Evolutionary conservation across 2,113 vertebrate species (phyloP).

Genomic region (Gopherus evgoodei): DNA sequence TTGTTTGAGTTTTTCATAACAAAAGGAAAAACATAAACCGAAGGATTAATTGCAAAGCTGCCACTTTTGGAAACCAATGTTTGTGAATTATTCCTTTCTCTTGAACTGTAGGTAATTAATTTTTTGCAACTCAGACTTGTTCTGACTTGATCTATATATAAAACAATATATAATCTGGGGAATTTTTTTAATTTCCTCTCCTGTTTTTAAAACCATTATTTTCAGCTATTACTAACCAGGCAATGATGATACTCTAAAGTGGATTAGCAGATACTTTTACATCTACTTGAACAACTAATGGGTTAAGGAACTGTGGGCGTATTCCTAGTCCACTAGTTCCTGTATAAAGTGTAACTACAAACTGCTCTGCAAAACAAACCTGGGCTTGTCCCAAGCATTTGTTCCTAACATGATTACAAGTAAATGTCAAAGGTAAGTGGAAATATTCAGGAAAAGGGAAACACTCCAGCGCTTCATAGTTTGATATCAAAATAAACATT

Average conservation of each 20-base stretch:
- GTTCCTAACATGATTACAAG: background rate
- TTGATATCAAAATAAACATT: constrained; percentile 1
- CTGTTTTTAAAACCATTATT: background rate
- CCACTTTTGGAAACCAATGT: background rate
- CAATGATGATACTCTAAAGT: background rate
- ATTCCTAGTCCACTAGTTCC: background rate
- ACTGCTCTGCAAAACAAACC: constrained; percentile 43
- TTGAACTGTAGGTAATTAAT: background rate
- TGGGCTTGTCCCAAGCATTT: constrained; percentile 11
- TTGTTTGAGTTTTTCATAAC: background rate
- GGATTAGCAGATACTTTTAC: background rate
- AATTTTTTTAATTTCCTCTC: background rate
- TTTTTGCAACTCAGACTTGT: background rate
- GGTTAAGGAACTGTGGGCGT: constrained; percentile 23
- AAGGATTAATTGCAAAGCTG: background rate
- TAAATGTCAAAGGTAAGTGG: constrained; percentile 14
- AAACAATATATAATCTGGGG: background rate
- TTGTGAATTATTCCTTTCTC: background rate
- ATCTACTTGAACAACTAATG: background rate
- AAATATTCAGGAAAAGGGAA: background rate
- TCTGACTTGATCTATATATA: background rate
- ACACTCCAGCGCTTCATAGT: background rate
- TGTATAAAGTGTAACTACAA: constrained; percentile 10
- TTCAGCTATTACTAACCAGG: background rate
- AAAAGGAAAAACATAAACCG: background rate